Evolutionary conservation across 2,888 invertebrate species (phyloP), one percentile per base, ranked within the genome.

Genomic region (Unio delphinus): DNA sequence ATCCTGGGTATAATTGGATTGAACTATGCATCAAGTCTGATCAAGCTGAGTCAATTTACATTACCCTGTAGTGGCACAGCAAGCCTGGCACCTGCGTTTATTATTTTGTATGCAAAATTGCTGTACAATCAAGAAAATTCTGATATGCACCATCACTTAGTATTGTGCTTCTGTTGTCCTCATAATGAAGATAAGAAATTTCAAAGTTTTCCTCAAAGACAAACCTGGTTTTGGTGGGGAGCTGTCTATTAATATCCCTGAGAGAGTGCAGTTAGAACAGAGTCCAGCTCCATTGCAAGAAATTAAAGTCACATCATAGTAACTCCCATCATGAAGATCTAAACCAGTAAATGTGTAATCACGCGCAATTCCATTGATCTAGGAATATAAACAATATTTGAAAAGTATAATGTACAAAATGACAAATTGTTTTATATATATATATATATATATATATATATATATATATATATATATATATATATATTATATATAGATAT

Each of bases 201-300:
- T 45, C 2, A 15, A 45, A 45, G 45, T 15, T 11, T 3, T 45
- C 11, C 20, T 15, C n/a, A 45, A 15, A 58, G 18, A 17, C 20
- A 20, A 61, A 77, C 79, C 79, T 67, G 72, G 55, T 30, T 69
- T 75, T 62, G 79, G 79, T 3, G 67, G 72, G 1, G 74, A 65
- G 55, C 72, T 72, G 55, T 79, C 79, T 1, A 79, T 67, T 15
- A 76, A 30, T 56, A 79, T 71, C 45, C 66, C 34, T 59, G 17
- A 34, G 0, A 75, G 56, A 5, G 61, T 23, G 26, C 75, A 70
- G 34, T 72, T 61, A 26, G 73, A 55, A 67, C 79, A 79, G 4
- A 76, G 65, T 55, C 73, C 72, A 8, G 79, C 79, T 15, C 76
- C 73, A 67, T 79, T 79, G 60, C 79, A 79, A 7, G 64, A 64